phyloP scores from a whole-genome alignment of 2,888 invertebrate genomes.

The Andrena camellia region DNA sequence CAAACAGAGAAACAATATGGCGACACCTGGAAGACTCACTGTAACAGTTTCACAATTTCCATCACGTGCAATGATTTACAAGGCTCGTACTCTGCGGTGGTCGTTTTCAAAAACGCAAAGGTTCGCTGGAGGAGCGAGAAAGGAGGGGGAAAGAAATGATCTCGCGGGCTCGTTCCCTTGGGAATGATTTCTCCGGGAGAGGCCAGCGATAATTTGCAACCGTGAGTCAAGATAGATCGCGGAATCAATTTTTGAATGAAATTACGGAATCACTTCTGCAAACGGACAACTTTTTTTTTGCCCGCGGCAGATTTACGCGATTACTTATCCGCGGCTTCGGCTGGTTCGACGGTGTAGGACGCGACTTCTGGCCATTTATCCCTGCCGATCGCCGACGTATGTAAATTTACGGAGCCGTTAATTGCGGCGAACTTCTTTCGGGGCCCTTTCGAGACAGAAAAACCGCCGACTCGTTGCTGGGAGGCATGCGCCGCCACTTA shows the following conservation, averaged over 20 bases:
- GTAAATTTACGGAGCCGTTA: conserved; percentile 80
- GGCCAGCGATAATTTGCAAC: conserved; percentile 19
- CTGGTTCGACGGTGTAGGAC: conserved; percentile 52
- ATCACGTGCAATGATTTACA: too few species aligned
- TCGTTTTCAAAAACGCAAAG: neutral
- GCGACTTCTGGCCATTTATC: conserved; percentile 74
- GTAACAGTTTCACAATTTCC: too few species aligned
- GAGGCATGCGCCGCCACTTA: conserved; percentile 71
- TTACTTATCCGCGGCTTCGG: conserved; percentile 63
- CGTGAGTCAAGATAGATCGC: conserved; percentile 29
- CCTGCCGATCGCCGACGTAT: conserved; percentile 78
- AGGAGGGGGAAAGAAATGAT: neutral
- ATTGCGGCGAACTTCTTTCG: conserved; percentile 79
- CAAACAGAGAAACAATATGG: too few species aligned
- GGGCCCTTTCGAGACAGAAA: conserved; percentile 72
- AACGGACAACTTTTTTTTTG: conserved; percentile 48
- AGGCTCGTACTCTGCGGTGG: too few species aligned
- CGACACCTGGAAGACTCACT: too few species aligned
- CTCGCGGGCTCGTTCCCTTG: neutral
- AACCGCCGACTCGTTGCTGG: conserved; percentile 71
- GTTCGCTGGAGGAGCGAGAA: neutral
- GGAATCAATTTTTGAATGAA: conserved; percentile 63
- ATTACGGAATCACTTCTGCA: conserved; percentile 58
- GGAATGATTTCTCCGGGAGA: conserved; percentile 2
- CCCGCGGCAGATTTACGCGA: conserved; percentile 58